Percentiles rank a stretch among this genome's conserved stretches.
Conservation (phyloP, 92 coral and sea anemone species). For the Blastomussa wellsi region DNA sequence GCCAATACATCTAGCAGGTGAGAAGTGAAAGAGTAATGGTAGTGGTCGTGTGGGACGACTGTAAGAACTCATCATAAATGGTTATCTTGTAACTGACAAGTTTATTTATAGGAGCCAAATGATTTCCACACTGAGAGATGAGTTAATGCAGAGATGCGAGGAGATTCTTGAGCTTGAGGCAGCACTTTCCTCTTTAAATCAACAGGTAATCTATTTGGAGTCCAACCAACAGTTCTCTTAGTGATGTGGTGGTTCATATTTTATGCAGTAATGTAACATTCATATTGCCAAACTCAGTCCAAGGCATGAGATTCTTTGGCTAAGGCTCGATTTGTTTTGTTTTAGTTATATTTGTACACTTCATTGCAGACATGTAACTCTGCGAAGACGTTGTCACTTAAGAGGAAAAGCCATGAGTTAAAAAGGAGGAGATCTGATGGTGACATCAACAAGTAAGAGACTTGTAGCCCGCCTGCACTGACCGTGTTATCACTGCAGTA, state of each 20-base stretch:
- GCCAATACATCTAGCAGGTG: slow-evolving; percentile 70
- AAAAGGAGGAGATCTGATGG: slow-evolving; percentile 56
- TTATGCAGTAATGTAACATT: background rate
- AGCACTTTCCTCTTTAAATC: slow-evolving; percentile 31
- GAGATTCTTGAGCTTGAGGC: slow-evolving; percentile 50
- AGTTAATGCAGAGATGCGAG: slow-evolving; percentile 54
- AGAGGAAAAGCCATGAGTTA: background rate
- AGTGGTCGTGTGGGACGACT: background rate
- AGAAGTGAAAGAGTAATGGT: background rate
- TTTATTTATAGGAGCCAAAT: slow-evolving; percentile 64
- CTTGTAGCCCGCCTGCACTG: background rate
- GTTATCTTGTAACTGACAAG: background rate
- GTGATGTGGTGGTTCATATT: background rate
- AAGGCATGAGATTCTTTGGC: background rate
- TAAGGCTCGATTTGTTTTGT: background rate
- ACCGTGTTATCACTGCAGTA: background rate
- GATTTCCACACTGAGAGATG: slow-evolving; percentile 64
- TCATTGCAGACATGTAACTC: slow-evolving; percentile 5
- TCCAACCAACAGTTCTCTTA: background rate
- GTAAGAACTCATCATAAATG: background rate
- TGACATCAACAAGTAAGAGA: slow-evolving; percentile 36
- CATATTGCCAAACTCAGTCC: background rate
- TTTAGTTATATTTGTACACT: background rate
- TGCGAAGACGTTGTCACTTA: background rate
- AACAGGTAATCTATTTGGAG: slow-evolving; percentile 36